phyloP scores from a whole-genome alignment of 2,797 vertebrate species.

The Pseudochaenichthys georgianus region DNA sequence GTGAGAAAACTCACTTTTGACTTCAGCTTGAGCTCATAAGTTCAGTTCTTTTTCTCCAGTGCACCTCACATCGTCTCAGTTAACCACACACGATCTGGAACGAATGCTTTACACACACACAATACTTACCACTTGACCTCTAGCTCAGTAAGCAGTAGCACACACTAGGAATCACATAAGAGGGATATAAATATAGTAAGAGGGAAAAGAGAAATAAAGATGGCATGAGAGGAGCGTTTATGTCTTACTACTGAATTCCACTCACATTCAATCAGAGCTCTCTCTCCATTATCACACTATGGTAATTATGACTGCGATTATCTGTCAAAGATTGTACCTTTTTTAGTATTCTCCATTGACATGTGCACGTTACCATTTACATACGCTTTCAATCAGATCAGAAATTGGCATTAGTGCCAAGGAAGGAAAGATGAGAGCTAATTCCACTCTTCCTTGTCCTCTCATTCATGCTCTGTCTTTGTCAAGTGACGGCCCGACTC shows the following conservation, averaged over 20 bases:
- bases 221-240: slow-evolving; percentile 14
- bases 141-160: slow-evolving; percentile 59
- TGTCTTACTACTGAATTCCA: slow-evolving; percentile 48
- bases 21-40: slow-evolving; percentile 28
- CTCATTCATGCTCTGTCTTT: slow-evolving; percentile 63
- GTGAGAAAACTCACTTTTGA: slow-evolving; percentile 7
- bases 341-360: slow-evolving; percentile 50
- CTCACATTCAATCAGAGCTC: slow-evolving; percentile 64
- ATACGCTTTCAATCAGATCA: slow-evolving; percentile 60
- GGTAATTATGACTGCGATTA: slow-evolving; percentile 68
- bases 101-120: slow-evolving; percentile 68
- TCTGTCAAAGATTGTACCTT: slow-evolving; percentile 51
- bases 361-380: slow-evolving; percentile 37
- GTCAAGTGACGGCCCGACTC: slow-evolving; percentile 47
- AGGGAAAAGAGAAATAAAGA: slow-evolving; percentile 38
- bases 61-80: slow-evolving; percentile 61
- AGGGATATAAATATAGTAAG: slow-evolving; percentile 53
- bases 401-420: slow-evolving; percentile 58
- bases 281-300: slow-evolving; percentile 52
- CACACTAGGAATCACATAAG: slow-evolving; percentile 61
- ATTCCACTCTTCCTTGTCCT: slow-evolving; percentile 22
- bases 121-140: slow-evolving; percentile 82
- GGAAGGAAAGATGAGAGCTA: slow-evolving; percentile 61
- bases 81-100: slow-evolving; percentile 73
- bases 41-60: slow-evolving; percentile 57